These are phyloP conservation scores for Oryctes rhinoceros DNA, from an alignment of 1,140 invertebrate genomes.

Conservation along the genomic window DNA sequence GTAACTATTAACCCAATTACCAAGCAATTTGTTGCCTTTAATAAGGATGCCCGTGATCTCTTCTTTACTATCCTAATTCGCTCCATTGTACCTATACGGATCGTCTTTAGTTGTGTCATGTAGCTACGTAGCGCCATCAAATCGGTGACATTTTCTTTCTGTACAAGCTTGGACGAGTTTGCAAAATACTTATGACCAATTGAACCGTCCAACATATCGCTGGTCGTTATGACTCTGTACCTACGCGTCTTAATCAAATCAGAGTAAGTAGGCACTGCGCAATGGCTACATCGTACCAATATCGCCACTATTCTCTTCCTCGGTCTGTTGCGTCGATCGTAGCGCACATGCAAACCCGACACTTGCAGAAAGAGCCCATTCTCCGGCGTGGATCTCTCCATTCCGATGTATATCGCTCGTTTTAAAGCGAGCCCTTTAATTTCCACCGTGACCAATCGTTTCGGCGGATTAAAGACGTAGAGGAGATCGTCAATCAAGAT, in stretches of 20 bases:
- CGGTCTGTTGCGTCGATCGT: not conserved
- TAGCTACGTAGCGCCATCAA: not conserved
- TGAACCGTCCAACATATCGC: not conserved
- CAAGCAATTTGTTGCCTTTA: not conserved
- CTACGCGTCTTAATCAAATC: not conserved
- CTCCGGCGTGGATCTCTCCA: not conserved
- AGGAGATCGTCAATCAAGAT: not conserved
- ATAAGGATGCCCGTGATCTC: not conserved
- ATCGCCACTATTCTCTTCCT: not conserved
- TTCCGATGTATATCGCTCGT: not conserved
- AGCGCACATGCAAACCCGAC: slow-evolving; percentile 29
- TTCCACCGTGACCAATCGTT: not conserved
- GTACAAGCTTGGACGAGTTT: not conserved
- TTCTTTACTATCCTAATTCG: slow-evolving; percentile 21
- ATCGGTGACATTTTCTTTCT: not conserved
- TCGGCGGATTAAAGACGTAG: not conserved
- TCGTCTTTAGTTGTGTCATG: not conserved
- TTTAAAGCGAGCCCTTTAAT: not conserved
- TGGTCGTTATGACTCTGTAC: not conserved
- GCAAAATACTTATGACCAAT: not conserved
- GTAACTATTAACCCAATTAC: too few relatives aligned
- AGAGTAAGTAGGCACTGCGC: not conserved
- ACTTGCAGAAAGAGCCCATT: slow-evolving; percentile 25
- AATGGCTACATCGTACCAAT: not conserved
- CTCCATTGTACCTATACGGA: not conserved